Percentiles rank a stretch among this genome's conserved stretches.
Conservation (phyloP, 2,797 vertebrate species). For the Tapirus indicus region DNA sequence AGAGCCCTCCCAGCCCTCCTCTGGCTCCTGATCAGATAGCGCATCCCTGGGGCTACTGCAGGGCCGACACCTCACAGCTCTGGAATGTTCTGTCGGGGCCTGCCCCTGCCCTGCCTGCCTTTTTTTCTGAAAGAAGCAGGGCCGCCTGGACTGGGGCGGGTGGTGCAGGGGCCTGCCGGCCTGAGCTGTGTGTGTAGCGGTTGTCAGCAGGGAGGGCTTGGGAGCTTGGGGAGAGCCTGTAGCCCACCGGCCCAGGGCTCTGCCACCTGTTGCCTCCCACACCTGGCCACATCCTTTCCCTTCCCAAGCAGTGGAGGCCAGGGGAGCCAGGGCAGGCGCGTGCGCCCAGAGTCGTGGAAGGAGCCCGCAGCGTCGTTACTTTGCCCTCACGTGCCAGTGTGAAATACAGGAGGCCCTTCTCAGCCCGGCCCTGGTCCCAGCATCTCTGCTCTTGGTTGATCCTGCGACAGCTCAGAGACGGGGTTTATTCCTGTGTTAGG, state of each 20-base stretch:
- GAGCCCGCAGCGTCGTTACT: fast-evolving
- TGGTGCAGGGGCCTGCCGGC: not conserved
- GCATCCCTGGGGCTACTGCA: constrained; percentile 80
- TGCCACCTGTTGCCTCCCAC: not conserved
- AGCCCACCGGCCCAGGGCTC: not conserved
- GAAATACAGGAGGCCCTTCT: not conserved
- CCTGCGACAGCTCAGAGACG: too few relatives aligned
- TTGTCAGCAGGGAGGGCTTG: too few relatives aligned
- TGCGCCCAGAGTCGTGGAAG: not conserved
- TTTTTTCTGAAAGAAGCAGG: not conserved
- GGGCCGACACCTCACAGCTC: constrained; percentile 79
- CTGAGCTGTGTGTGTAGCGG: not conserved
- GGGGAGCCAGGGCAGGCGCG: fast-evolving
- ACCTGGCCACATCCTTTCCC: not conserved
- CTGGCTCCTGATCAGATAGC: constrained; percentile 88
- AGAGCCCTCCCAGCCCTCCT: constrained; percentile 80
- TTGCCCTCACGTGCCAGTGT: fast-evolving
- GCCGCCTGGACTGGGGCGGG: fast-evolving
- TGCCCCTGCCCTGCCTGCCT: not conserved
- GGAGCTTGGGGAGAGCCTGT: not conserved
- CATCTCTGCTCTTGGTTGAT: not conserved
- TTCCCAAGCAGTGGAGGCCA: not conserved
- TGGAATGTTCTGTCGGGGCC: constrained; percentile 59
- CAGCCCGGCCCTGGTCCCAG: fast-evolving
- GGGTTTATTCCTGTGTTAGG: not conserved